phyloP scores from a whole-genome alignment of 1,140 invertebrate species.

The Myzus persicae region DNA sequence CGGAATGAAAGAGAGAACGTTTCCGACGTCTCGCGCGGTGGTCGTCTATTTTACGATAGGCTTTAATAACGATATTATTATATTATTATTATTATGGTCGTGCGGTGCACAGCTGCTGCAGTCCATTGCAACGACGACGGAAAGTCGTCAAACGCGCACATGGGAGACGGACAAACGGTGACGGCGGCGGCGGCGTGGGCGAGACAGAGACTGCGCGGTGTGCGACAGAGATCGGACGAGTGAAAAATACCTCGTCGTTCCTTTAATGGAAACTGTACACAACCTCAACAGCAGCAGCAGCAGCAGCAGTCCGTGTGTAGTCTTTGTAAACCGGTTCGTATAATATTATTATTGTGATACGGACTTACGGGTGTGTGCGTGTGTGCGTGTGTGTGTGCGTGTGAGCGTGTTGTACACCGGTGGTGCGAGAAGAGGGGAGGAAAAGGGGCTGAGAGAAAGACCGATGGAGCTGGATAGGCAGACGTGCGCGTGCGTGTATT shows the following conservation, averaged over 20 bases:
- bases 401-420: not conserved
- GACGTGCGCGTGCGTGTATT: not conserved
- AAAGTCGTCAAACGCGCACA: conserved; percentile 27
- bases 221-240: not conserved
- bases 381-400: not conserved
- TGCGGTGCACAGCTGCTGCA: not conserved
- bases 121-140: not conserved
- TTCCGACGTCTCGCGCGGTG: not conserved
- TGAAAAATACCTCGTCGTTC: not conserved
- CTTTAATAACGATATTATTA: not conserved
- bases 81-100: not conserved
- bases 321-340: conserved; percentile 29
- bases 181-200: not conserved
- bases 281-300: not conserved
- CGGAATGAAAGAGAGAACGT: not conserved
- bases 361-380: not conserved
- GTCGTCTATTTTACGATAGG: not conserved
- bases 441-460: not conserved
- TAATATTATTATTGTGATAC: not conserved
- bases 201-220: not conserved
- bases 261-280: conserved; percentile 30
- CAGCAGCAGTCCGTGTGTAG: not conserved
- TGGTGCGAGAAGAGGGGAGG: not conserved
- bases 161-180: not conserved
- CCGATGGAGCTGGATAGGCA: not conserved